Evolutionary conservation across 1,140 invertebrate genomes (phyloP), one percentile per base, ranked within the genome.

Genomic region (Heliothis subflexa): DNA sequence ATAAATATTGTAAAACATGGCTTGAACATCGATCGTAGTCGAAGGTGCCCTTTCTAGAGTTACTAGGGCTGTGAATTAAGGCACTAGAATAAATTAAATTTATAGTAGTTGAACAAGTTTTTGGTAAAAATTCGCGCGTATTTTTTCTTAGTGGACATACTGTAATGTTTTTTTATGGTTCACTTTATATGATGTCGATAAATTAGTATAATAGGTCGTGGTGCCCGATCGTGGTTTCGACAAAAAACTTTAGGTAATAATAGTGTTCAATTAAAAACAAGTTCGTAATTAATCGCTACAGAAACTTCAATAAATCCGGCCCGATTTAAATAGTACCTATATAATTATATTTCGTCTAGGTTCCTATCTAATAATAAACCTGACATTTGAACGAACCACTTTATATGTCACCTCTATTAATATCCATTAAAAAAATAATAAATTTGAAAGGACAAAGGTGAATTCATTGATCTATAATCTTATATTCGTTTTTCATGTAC

Each of bases 381-480:
- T 47, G 61, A 64, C 40, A 64, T 64, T 64, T 64, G 0, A 62
- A 28, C 13, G 14, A n/a, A 40, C 10, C 33, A 1, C 12, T 1
- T 2, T 18, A 47, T 16, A 64, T 64, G 61, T 47, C 61, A 64
- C n/a, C 33, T 18, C 11, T 64, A 64, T 64, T 47, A 64, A 64
- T 64, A 64, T 45, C 16, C 61, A n/a, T 47, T 16, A 9, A 12
- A 18, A 45, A 64, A 47, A 47, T 62, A n/a, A 62, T 14, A n/a
- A 64, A 45, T n/a, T 4, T 18, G 2, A 45, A 47, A 64, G 61
- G 21, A 13, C 55, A 25, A 55, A 21, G 61, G 33, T 40, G 33
- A 40, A 40, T 40, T 18, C 2, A 47, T 64, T 40, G 61, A 47
- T 33, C 16, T 0, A 0, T 64, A 18, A 62, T 62, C 33, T 62